phyloP scores from a whole-genome alignment of 2,113 vertebrate species.

The Pseudorasbora parva region DNA sequence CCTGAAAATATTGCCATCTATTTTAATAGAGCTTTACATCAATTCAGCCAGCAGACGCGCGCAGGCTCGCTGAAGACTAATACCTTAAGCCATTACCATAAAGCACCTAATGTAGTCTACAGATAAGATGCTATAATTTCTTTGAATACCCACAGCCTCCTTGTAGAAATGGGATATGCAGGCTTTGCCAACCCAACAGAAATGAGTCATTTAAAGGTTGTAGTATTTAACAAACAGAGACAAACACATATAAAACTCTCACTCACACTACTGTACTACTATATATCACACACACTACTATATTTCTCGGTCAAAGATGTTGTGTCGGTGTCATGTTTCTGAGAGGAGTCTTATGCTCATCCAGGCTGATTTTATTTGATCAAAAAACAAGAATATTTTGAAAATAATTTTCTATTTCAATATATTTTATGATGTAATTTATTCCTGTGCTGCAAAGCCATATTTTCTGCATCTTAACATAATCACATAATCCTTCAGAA shows the following conservation, averaged over 20 bases:
- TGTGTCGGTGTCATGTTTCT: too few relatives aligned
- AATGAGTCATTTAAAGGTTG: not conserved
- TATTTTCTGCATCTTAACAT: not conserved
- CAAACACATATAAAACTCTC: too few relatives aligned
- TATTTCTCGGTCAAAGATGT: too few relatives aligned
- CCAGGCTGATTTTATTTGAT: not conserved
- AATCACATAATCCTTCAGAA: not conserved
- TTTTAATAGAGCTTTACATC: conserved; percentile 70
- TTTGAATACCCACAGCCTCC: conserved; percentile 27
- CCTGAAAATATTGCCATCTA: conserved; percentile 64
- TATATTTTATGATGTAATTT: too few relatives aligned
- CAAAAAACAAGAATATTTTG: too few relatives aligned
- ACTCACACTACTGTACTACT: too few relatives aligned
- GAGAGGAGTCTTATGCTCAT: too few relatives aligned
- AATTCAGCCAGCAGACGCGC: conserved; percentile 48
- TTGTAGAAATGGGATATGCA: not conserved
- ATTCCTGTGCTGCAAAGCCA: not conserved
- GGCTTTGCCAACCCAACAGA: not conserved
- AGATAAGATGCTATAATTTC: conserved; percentile 33
- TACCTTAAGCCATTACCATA: conserved; percentile 49
- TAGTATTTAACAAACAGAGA: not conserved
- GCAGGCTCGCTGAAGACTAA: conserved; percentile 41
- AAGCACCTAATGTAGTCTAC: conserved; percentile 33
- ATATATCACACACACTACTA: too few relatives aligned
- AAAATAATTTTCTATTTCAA: too few relatives aligned